Conservation (phyloP, 2,888 invertebrate genomes). For the Dysmachus trigonus region DNA sequence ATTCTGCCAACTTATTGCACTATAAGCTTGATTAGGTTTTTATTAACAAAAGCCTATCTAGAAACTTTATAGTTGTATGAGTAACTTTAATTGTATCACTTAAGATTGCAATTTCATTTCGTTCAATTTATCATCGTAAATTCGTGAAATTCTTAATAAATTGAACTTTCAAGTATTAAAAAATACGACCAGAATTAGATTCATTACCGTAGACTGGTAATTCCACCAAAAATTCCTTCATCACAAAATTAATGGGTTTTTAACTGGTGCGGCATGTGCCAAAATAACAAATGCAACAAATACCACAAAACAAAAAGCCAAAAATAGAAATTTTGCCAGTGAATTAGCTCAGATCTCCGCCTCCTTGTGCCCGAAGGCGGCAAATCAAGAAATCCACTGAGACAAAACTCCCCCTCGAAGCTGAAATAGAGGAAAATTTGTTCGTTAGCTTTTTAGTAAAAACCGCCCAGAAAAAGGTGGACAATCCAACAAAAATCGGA, state of each 20-base stretch:
- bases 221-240: not conserved
- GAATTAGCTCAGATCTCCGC: not conserved
- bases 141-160: no score
- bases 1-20: no score
- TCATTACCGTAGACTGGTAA: not conserved
- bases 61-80: no score
- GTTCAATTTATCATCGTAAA: no score
- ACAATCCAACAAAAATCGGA: not conserved
- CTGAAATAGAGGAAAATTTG: not conserved
- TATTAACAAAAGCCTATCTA: no score
- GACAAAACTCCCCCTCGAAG: not conserved
- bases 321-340: not conserved
- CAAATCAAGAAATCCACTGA: not conserved
- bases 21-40: no score
- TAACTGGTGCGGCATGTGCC: not conserved
- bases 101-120: no score
- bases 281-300: not conserved
- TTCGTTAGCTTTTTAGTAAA: not conserved
- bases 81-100: no score
- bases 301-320: not conserved
- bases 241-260: not conserved
- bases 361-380: not conserved
- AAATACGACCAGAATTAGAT: not conserved
- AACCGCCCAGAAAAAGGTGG: not conserved
- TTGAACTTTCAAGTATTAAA: not conserved